Evolutionary conservation across 2,888 invertebrate species (phyloP), one percentile per base, ranked within the genome.

Genomic region (Spodoptera exigua): DNA sequence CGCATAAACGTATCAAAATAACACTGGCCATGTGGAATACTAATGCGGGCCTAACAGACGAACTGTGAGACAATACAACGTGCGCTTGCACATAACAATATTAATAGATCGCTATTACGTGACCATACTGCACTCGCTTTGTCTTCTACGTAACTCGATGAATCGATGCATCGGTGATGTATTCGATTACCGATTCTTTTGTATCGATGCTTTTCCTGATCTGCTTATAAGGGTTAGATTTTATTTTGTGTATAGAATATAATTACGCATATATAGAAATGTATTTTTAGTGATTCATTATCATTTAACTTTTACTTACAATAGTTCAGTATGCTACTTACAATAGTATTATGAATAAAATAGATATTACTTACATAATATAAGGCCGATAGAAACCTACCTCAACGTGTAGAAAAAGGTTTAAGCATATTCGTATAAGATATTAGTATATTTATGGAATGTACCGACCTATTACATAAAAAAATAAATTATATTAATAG

Each of bases 21-120:
- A 60, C 66, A 67, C 40, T 27, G 48, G 35, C 44, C 13, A 21
- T 54, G 37, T 17, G 11, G 59, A 69, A 72, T 69, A 61, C 53
- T 46, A 68, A 68, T 61, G 59, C 48, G 55, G 56, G 58, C 35
- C 55, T 49, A 70, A 64, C 68, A 58, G 70, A 40, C 63, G 47
- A 48, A 66, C 48, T 52, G 7, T 13, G 40, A 75, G 71, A 83
- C 80, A 85, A 82, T 83, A 79, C 80, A 80, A 55, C 54, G 43
- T 72, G 63, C 55, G 69, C 69, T 52, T 61, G 68, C 64, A 73
- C 80, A 80, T 75, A 75, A 79, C 78, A 78, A 80, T 81, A 82
- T 76, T 76, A 78, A 77, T 78, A 83, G 70, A 80, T 80, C 65
- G 71, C 57, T 71, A 77, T 84, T 80, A 83, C 83, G 79, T 83